Percentiles rank a stretch among this genome's conserved stretches.
phyloP scores from a whole-genome alignment of 1,140 invertebrate species.

The Kradibia gibbosae region DNA sequence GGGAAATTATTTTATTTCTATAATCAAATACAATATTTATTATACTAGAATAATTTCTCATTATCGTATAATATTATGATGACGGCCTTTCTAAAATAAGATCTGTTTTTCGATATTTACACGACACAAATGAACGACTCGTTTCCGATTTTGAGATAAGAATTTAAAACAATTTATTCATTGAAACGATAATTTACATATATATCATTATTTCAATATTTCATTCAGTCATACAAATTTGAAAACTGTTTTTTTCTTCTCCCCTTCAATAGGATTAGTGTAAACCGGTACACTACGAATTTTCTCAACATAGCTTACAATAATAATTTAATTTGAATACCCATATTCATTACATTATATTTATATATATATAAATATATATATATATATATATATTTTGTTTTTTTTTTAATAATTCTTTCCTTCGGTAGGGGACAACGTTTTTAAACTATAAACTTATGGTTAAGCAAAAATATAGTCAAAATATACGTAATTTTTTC shows the following conservation, averaged over 20 bases:
- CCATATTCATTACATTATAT: conserved; percentile 23
- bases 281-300: conserved; percentile 27
- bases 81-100: conserved; percentile 33
- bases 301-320: conserved; percentile 32
- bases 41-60: conserved; percentile 33
- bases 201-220: conserved; percentile 11
- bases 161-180: conserved; percentile 22
- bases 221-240: conserved; percentile 40
- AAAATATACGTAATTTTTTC: conserved; percentile 31
- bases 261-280: conserved; percentile 23
- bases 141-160: conserved; percentile 12
- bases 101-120: conserved; percentile 42
- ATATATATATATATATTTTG: too few relatives aligned
- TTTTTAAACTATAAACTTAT: conserved; percentile 13
- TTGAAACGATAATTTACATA: conserved; percentile 40
- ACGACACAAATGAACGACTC: conserved; percentile 27
- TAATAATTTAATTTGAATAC: conserved; percentile 31
- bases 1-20: conserved; percentile 46
- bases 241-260: conserved; percentile 37
- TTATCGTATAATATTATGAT: conserved; percentile 30
- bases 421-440: background rate
- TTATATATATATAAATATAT: conserved; percentile 3
- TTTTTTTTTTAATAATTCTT: conserved; percentile 26
- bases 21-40: conserved; percentile 40
- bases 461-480: background rate